These are phyloP conservation scores for Abrostola tripartita DNA, from an alignment of 2,888 invertebrate genomes.

Conservation along the genomic window DNA sequence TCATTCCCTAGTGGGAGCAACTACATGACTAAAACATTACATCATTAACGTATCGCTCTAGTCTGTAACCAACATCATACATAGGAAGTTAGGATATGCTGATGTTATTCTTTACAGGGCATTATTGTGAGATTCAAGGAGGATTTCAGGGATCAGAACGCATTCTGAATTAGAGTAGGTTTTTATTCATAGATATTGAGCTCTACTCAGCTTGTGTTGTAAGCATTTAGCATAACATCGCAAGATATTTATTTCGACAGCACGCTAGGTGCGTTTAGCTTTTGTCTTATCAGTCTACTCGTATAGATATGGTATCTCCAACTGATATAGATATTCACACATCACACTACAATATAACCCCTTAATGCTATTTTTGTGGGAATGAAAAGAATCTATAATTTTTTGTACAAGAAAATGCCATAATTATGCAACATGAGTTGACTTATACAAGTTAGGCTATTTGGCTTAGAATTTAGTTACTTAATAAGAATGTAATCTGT, in stretches of 20 bases:
- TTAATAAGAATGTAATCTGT: conserved; percentile 71
- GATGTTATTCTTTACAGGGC: conserved; percentile 43
- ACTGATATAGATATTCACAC: conserved; percentile 74
- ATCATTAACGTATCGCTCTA: background rate
- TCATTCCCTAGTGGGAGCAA: background rate
- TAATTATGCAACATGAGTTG: conserved; percentile 60
- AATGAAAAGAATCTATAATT: conserved; percentile 49
- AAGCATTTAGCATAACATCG: conserved; percentile 56
- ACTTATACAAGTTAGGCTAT: conserved; percentile 40
- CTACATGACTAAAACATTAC: background rate
- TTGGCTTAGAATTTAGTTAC: conserved; percentile 61
- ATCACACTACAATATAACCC: conserved; percentile 64
- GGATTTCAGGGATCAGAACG: conserved; percentile 30
- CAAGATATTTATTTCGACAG: conserved; percentile 68
- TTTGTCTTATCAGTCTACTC: conserved; percentile 71
- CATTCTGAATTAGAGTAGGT: conserved; percentile 49
- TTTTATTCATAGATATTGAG: conserved; percentile 44
- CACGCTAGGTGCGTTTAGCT: conserved; percentile 62
- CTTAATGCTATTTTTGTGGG: conserved; percentile 53
- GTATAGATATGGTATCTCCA: conserved; percentile 75
- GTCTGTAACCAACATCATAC: background rate
- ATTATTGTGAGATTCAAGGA: conserved; percentile 36
- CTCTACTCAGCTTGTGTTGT: conserved; percentile 34
- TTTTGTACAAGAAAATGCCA: conserved; percentile 73
- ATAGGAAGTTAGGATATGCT: conserved; percentile 32